Evolutionary conservation across 2,888 invertebrate genomes (phyloP).

Genomic region (Metacarcinus magister): DNA sequence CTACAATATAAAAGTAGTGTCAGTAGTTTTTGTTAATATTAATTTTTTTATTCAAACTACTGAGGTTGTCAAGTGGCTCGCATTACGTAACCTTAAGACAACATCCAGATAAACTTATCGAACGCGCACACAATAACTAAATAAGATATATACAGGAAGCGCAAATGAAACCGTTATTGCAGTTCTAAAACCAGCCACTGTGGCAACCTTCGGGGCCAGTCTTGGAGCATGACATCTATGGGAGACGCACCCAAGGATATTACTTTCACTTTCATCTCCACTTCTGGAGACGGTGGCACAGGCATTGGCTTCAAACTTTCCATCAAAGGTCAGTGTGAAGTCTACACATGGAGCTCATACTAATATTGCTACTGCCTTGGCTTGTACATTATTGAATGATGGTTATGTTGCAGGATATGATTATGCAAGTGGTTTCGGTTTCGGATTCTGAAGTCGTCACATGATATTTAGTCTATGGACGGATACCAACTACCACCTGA

Average conservation of each 20-base stretch:
- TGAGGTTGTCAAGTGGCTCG: neutral
- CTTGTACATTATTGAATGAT: neutral
- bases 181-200: constrained; percentile 22
- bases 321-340: constrained; percentile 51
- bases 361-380: neutral
- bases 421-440: constrained; percentile 16
- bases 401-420: neutral
- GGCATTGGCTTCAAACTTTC: constrained; percentile 18
- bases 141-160: neutral
- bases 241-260: constrained; percentile 22
- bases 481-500: neutral
- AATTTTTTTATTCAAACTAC: neutral
- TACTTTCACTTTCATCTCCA: constrained; percentile 49
- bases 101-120: neutral
- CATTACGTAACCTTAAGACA: neutral
- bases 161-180: neutral
- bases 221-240: constrained; percentile 35
- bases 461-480: neutral
- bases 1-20: neutral
- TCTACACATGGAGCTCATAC: neutral
- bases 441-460: neutral
- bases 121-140: neutral
- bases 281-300: neutral
- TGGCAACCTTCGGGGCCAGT: constrained; percentile 23
- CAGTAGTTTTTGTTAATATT: no score